These are phyloP conservation scores for Rhingia campestris DNA, from an alignment of 2,888 invertebrate species.

Conservation along the genomic window DNA sequence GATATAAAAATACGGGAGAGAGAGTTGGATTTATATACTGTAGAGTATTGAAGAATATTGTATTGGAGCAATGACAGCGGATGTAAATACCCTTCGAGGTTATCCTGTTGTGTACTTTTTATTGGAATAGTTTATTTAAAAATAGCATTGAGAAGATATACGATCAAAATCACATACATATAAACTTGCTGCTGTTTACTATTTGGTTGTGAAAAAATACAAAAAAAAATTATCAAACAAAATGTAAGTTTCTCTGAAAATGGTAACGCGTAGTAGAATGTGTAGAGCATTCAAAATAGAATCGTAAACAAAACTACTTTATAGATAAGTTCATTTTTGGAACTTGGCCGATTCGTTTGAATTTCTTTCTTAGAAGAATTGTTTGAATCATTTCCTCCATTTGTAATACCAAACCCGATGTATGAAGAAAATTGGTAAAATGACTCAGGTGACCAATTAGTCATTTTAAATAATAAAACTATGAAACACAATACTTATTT, in stretches of 20 bases:
- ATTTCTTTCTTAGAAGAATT: not conserved
- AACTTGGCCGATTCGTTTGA: no score
- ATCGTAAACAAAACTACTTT: not conserved
- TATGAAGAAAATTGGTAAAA: no score
- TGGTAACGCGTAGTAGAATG: slow-evolving; percentile 6
- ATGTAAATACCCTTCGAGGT: not conserved
- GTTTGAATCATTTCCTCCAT: not conserved
- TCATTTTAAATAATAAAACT: no score
- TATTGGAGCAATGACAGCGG: slow-evolving; percentile 6
- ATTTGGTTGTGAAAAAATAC: not conserved
- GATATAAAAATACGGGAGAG: slow-evolving; percentile 10
- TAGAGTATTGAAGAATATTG: not conserved
- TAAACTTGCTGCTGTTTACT: no score
- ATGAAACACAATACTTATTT: no score
- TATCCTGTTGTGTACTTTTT: not conserved
- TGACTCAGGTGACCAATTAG: no score
- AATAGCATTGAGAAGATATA: no score
- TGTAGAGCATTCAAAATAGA: not conserved
- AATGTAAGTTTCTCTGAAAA: not conserved
- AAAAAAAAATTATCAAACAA: not conserved
- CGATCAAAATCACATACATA: no score
- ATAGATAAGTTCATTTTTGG: not conserved
- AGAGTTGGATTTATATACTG: slow-evolving; percentile 25
- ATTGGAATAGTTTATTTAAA: not conserved
- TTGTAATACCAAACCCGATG: no score